Percentiles rank a stretch among this genome's conserved stretches.
Conservation (phyloP, 2,113 vertebrate genomes). For the Tragelaphus scriptus region DNA sequence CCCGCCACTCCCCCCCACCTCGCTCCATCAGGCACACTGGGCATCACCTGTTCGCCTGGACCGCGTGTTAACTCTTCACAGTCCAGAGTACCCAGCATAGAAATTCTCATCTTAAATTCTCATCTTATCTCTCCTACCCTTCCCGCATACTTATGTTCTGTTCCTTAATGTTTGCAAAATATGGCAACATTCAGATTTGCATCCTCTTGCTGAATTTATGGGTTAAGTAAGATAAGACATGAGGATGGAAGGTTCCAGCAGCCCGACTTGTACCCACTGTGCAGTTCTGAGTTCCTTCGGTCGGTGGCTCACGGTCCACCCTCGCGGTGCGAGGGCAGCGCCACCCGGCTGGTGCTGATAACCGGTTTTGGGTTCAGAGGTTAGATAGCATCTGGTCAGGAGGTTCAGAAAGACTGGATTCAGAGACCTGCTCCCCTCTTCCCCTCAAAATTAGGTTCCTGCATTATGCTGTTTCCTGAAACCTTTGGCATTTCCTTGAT, state of each 20-base stretch:
- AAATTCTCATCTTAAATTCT: neutral
- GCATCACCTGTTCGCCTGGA: neutral
- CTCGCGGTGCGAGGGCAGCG: neutral
- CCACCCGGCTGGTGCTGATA: accelerated
- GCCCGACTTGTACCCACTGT: accelerated
- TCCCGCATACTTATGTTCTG: neutral
- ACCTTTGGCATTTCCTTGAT: accelerated
- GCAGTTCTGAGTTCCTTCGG: neutral
- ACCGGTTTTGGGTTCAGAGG: neutral
- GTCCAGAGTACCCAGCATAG: neutral
- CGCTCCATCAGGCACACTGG: neutral
- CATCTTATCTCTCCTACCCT: accelerated
- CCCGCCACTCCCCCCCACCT: too few species aligned
- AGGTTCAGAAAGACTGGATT: too few species aligned
- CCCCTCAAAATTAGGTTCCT: neutral
- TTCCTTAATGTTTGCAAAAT: neutral
- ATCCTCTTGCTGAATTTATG: neutral
- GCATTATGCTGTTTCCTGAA: neutral
- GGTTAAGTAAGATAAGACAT: neutral
- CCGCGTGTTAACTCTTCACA: neutral
- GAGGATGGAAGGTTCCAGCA: neutral
- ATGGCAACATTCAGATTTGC: neutral
- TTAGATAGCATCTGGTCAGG: neutral
- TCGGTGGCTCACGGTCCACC: neutral
- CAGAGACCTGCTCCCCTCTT: neutral